These are phyloP conservation scores for Potamarius usumacintae DNA, from an alignment of 2,113 vertebrate species.

Conservation along the genomic window DNA sequence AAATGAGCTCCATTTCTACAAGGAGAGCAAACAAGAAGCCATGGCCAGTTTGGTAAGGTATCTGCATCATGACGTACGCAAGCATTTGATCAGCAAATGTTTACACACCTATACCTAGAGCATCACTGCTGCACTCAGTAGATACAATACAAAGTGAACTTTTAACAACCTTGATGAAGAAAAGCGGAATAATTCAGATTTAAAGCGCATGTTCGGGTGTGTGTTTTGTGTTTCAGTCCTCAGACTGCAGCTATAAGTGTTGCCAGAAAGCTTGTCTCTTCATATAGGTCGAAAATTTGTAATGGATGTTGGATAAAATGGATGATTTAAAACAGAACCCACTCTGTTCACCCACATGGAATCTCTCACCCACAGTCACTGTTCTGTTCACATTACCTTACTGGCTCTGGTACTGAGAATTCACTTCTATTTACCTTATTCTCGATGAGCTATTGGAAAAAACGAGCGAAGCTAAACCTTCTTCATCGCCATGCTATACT, in stretches of 20 bases:
- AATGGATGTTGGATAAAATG: slow-evolving; percentile 19
- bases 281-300: neutral
- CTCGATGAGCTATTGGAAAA: neutral
- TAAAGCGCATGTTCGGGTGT: neutral
- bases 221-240: slow-evolving; percentile 1
- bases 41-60: slow-evolving; percentile 76
- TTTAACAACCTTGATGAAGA: neutral
- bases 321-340: slow-evolving; percentile 32
- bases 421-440: neutral
- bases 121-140: neutral
- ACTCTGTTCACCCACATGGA: slow-evolving; percentile 16
- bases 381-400: neutral
- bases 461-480: neutral
- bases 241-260: slow-evolving; percentile 2
- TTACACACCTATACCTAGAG: neutral
- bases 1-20: slow-evolving; percentile 84
- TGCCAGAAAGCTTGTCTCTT: slow-evolving; percentile 16
- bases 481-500: neutral
- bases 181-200: neutral
- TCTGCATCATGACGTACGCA: neutral
- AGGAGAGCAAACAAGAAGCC: slow-evolving; percentile 84
- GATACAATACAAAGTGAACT: neutral
- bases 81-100: neutral
- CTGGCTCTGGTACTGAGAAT: neutral
- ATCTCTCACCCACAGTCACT: slow-evolving; percentile 1